Conservation (phyloP, 2,797 vertebrate species). For the Eulemur albifrons region DNA sequence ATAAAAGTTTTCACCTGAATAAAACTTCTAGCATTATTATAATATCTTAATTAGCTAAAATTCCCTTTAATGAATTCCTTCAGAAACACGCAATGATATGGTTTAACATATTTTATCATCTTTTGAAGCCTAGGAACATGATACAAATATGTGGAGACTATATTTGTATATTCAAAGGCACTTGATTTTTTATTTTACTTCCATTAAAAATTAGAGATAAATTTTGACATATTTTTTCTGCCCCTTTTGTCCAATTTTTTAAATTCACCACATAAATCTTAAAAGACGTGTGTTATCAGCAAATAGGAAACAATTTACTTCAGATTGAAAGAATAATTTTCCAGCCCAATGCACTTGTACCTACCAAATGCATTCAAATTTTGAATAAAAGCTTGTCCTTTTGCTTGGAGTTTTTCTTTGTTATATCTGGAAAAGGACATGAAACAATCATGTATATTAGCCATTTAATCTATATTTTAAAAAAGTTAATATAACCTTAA, state of each 20-base stretch:
- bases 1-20: background rate
- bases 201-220: conserved; percentile 19
- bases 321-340: background rate
- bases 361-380: background rate
- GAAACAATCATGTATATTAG: background rate
- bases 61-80: background rate
- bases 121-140: conserved; percentile 15
- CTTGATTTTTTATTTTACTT: background rate
- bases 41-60: conserved; percentile 22
- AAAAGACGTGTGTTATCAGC: background rate
- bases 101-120: background rate
- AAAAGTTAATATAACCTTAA: background rate
- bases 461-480: background rate
- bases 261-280: background rate
- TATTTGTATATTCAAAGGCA: background rate
- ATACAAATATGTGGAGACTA: background rate
- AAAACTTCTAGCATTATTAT: background rate
- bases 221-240: conserved; percentile 12
- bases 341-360: background rate
- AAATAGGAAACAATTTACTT: background rate
- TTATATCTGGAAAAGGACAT: background rate
- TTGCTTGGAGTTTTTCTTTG: background rate
- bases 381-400: background rate
- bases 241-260: background rate
- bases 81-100: background rate